Evolutionary conservation across 2,888 invertebrate genomes (phyloP).

Genomic region (Netelia fuscicornis): DNA sequence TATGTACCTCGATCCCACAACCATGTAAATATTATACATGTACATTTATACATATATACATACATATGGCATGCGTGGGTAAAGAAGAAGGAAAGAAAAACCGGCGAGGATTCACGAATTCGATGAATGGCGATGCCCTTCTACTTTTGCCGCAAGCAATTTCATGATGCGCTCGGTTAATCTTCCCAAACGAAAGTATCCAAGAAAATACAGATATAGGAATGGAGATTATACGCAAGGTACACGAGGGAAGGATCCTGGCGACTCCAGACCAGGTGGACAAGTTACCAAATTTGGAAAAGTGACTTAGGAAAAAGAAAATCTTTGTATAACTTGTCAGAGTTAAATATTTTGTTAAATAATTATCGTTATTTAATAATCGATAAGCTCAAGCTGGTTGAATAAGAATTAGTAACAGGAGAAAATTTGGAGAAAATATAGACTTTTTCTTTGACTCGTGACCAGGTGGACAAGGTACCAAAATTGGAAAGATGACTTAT

Average conservation of each 20-base stretch:
- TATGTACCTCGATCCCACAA: constrained; percentile 14
- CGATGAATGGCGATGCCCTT: constrained; percentile 14
- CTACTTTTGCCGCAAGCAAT: constrained; percentile 18
- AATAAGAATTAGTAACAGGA: too few relatives aligned
- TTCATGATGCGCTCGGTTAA: constrained; percentile 13
- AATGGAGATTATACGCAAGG: neutral
- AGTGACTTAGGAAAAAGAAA: too few relatives aligned
- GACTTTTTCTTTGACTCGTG: too few relatives aligned
- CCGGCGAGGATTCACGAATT: constrained; percentile 12
- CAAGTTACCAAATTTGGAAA: too few relatives aligned
- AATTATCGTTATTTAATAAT: too few relatives aligned
- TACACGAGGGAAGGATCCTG: neutral
- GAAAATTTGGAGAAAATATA: too few relatives aligned
- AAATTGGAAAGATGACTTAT: too few relatives aligned
- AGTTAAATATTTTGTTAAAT: too few relatives aligned
- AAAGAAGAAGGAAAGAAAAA: neutral
- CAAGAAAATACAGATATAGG: neutral
- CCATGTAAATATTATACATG: neutral
- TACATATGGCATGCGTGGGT: neutral
- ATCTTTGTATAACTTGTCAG: too few relatives aligned
- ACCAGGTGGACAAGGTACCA: too few relatives aligned
- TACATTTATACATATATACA: too few relatives aligned
- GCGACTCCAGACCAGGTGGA: neutral
- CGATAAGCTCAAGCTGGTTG: too few relatives aligned
- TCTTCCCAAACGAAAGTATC: constrained; percentile 13